Evolutionary conservation across 2,797 vertebrate genomes (phyloP), one percentile per base, ranked within the genome.

Genomic region (Lutjanus campechanus): DNA sequence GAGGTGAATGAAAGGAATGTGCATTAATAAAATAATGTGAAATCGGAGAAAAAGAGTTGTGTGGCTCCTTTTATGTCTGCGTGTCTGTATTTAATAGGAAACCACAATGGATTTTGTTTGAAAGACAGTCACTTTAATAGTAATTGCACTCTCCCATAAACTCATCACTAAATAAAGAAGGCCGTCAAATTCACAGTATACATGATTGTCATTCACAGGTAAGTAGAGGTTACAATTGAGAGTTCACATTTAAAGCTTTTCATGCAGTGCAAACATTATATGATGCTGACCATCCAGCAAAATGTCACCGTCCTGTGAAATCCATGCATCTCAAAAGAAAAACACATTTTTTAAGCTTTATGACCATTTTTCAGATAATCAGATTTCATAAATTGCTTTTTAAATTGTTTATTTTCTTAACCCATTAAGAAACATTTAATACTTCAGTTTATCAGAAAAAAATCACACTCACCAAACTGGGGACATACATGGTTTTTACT

Each of bases 11-110:
- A 92, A 92, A 86, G 84, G 93, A 95, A 94, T 94, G 94, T 94
- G 90, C 95, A 95, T 96, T 96, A 94, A 95, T 93, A 94, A 95
- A 96, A 94, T 95, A 93, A 95, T 59, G 65, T 92, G 85, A 93
- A 95, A 90, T 93, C 73, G 65, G 69, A 91, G 62, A 50, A 67
- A 63, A 64, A 36, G 5, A 56, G 73, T 85, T 73, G 16, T n/a
- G 36, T 56, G 29, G 93, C 92, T 96, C 91, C 63, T 95, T 95
- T 95, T 64, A 54, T 81, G 70, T 83, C 44, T 77, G 50, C 68
- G 22, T 71, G 20, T 63, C 12, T 53, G 0, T 44, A 25, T 41
- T 69, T 10, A 83, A 11, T 22, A n/a, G 13, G 8, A 15, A 69
- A 56, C 29, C 17, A 65, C 11, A 47, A 41, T 1, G 17, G 3